Percentiles rank a stretch among this genome's conserved stretches.
Evolutionary conservation across 1,140 invertebrate species (phyloP).

Genomic region (Brachionus asplanchnoidis): DNA sequence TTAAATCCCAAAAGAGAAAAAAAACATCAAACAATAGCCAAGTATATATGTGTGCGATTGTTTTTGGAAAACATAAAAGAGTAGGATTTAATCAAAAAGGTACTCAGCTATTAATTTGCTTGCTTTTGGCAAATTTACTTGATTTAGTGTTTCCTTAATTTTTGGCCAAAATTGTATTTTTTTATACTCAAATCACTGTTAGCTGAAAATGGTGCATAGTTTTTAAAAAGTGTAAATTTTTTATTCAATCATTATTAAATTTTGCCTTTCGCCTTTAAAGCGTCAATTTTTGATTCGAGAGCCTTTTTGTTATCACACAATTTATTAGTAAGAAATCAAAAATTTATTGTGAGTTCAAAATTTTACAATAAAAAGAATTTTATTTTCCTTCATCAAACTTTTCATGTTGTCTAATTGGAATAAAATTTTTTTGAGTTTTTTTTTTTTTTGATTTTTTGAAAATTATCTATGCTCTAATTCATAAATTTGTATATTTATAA

Average conservation of each 20-base stretch:
- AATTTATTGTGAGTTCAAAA: too few relatives aligned
- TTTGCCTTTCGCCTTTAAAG: not conserved
- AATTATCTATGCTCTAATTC: too few relatives aligned
- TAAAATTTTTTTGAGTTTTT: too few relatives aligned
- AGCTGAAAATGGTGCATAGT: not conserved
- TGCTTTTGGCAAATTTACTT: not conserved
- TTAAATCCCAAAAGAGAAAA: not conserved
- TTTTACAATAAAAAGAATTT: too few relatives aligned
- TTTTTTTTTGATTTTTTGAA: too few relatives aligned
- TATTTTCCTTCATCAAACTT: too few relatives aligned
- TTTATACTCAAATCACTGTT: not conserved
- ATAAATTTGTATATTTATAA: too few relatives aligned
- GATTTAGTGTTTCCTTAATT: not conserved
- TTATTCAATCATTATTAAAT: not conserved
- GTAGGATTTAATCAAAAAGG: not conserved
- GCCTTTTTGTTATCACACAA: too few relatives aligned
- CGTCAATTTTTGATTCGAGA: not conserved
- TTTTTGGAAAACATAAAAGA: not conserved
- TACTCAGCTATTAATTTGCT: not conserved
- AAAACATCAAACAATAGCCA: not conserved
- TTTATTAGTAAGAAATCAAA: too few relatives aligned
- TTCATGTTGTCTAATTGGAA: too few relatives aligned
- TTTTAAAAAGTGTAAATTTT: not conserved
- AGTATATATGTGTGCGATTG: not conserved
- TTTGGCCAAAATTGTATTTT: not conserved